Conservation (phyloP, 2,888 invertebrate genomes). For the Drepanosiphum platanoidis region DNA sequence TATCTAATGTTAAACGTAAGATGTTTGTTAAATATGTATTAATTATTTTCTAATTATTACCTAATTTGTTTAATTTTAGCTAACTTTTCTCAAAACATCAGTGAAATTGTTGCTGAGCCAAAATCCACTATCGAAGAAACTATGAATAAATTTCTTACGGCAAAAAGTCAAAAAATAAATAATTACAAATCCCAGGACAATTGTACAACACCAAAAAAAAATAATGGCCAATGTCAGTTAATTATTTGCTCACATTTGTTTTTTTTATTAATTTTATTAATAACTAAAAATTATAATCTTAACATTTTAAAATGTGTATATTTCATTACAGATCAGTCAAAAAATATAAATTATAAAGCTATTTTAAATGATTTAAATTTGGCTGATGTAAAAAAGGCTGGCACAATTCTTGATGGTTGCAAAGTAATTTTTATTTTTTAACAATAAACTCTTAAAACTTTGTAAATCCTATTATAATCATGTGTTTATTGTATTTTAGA, state of each 20-base stretch:
- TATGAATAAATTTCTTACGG: neutral
- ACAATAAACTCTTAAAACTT: neutral
- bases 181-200: slow-evolving; percentile 31
- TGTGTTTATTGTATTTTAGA: slow-evolving; percentile 68
- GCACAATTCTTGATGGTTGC: slow-evolving; percentile 88
- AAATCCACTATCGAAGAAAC: slow-evolving; percentile 49
- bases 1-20: slow-evolving; percentile 44
- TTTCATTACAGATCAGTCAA: slow-evolving; percentile 25
- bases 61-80: slow-evolving; percentile 22
- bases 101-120: slow-evolving; percentile 32
- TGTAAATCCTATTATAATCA: slow-evolving; percentile 4
- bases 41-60: neutral
- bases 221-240: slow-evolving; percentile 43
- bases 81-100: slow-evolving; percentile 31
- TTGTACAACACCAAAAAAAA: slow-evolving; percentile 57
- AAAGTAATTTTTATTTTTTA: slow-evolving; percentile 72
- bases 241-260: neutral
- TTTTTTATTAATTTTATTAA: neutral
- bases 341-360: slow-evolving; percentile 64
- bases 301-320: neutral
- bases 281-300: neutral
- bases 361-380: slow-evolving; percentile 64
- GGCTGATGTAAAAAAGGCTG: slow-evolving; percentile 75
- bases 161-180: slow-evolving; percentile 27
- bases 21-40: neutral